phyloP scores from a whole-genome alignment of 2,888 invertebrate genomes.

The Sinohyriopsis cumingii region DNA sequence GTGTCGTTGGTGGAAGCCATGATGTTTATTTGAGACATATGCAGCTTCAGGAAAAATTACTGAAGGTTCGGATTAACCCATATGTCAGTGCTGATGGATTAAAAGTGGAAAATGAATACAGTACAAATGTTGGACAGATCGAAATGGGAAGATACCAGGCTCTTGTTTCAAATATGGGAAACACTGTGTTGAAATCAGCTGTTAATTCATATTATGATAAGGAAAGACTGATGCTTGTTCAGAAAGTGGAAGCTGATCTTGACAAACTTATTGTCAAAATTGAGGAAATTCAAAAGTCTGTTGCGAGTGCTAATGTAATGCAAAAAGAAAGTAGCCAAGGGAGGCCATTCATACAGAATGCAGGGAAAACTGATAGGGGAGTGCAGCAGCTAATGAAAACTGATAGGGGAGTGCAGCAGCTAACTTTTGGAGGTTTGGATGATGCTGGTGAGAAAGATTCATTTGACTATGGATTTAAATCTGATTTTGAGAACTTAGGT shows the following conservation, averaged over 20 bases:
- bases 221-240: constrained; percentile 33
- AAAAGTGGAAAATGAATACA: constrained; percentile 43
- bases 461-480: too few species aligned
- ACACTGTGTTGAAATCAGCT: constrained; percentile 27
- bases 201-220: constrained; percentile 51
- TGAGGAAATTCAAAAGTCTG: constrained; percentile 21
- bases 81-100: constrained; percentile 38
- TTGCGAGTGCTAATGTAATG: constrained; percentile 9
- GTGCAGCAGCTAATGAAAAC: too few species aligned
- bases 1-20: constrained; percentile 14
- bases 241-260: constrained; percentile 28
- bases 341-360: too few species aligned
- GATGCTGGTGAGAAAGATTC: too few species aligned
- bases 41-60: constrained; percentile 43
- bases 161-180: constrained; percentile 38
- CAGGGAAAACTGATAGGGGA: too few species aligned
- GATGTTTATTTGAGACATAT: constrained; percentile 34
- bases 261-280: constrained; percentile 33
- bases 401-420: too few species aligned
- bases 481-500: too few species aligned
- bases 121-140: constrained; percentile 42
- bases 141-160: constrained; percentile 54
- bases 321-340: too few species aligned
- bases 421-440: too few species aligned
- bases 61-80: constrained; percentile 35